Evolutionary conservation across 2,113 vertebrate genomes (phyloP).

Genomic region (Pionites leucogaster): DNA sequence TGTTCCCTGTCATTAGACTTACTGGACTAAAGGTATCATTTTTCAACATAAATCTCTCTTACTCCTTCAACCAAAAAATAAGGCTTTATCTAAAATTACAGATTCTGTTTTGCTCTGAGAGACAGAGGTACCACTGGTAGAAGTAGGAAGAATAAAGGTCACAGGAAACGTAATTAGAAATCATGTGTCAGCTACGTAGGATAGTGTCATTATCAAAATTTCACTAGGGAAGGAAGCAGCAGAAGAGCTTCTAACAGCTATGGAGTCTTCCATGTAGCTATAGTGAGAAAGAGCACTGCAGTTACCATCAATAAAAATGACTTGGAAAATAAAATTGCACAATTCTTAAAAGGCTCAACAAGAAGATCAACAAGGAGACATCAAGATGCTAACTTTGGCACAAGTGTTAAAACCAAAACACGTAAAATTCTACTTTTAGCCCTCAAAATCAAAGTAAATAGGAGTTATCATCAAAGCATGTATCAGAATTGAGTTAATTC

Average conservation of each 20-base stretch:
- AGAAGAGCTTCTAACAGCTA: not conserved
- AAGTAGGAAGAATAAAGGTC: not conserved
- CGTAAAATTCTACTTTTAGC: not conserved
- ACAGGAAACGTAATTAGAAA: not conserved
- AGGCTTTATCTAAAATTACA: not conserved
- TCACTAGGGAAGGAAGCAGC: not conserved
- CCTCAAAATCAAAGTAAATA: not conserved
- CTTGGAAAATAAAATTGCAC: not conserved
- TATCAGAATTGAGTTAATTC: not conserved
- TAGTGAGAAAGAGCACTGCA: not conserved
- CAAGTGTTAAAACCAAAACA: not conserved
- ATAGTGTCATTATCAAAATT: not conserved
- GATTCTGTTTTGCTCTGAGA: not conserved
- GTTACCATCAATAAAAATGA: not conserved
- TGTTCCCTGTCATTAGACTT: not conserved
- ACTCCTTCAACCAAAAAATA: not conserved
- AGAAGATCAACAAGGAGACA: not conserved
- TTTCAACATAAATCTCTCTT: not conserved
- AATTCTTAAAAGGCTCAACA: not conserved
- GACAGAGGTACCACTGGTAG: not conserved
- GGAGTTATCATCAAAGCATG: not conserved
- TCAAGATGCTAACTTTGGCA: not conserved
- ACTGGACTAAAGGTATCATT: not conserved
- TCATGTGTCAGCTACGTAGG: not conserved
- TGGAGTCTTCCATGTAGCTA: not conserved